Conservation (phyloP, 2,113 vertebrate species). For the Peromyscus californicus region DNA sequence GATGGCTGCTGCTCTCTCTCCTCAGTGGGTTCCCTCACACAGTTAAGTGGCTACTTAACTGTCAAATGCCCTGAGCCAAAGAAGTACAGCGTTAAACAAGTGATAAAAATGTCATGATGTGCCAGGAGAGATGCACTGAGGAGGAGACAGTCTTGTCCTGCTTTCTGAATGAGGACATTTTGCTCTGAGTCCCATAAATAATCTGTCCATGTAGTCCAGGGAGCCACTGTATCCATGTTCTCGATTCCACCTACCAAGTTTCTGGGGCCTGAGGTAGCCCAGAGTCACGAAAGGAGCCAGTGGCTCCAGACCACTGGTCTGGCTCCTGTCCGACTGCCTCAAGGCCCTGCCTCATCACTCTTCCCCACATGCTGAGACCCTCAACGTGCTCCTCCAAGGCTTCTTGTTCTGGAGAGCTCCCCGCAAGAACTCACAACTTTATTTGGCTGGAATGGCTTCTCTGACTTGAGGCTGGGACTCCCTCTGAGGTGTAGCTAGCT, state of each 20-base stretch:
- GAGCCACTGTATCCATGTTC: not conserved
- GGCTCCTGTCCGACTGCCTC: not conserved
- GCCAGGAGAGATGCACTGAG: fast-evolving
- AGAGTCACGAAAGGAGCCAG: not conserved
- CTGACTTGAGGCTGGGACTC: fast-evolving
- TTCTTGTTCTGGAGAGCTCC: not conserved
- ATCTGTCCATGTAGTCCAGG: fast-evolving
- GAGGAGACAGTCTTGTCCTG: not conserved
- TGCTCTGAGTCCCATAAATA: not conserved
- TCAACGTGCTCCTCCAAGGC: not conserved
- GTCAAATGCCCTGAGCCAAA: not conserved
- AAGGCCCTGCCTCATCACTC: not conserved
- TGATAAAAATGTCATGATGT: not conserved
- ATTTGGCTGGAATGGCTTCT: not conserved
- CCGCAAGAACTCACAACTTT: not conserved
- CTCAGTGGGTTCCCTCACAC: not conserved
- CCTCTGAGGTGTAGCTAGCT: not conserved
- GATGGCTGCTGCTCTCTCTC: too few relatives aligned
- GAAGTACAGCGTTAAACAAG: fast-evolving
- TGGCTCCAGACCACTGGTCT: not conserved
- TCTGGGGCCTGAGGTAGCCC: not conserved
- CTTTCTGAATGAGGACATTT: not conserved
- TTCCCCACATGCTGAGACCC: not conserved
- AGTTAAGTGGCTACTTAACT: too few relatives aligned
- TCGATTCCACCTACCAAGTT: not conserved